These are phyloP conservation scores for Leptodirus hochenwartii DNA, from an alignment of 2,888 invertebrate species.

Conservation along the genomic window DNA sequence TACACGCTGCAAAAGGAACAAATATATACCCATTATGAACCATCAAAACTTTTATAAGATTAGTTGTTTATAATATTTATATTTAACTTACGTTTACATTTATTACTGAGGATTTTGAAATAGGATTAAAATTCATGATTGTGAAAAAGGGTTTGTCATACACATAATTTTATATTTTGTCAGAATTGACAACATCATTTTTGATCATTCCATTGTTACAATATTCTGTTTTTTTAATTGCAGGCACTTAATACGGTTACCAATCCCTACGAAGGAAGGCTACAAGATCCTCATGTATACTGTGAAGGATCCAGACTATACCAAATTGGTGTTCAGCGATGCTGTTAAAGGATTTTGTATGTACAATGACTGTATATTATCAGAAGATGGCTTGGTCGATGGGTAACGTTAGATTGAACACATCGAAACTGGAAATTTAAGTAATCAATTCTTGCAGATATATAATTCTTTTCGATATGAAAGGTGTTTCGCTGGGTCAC, in stretches of 20 bases:
- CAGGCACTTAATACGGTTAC: conserved; percentile 43
- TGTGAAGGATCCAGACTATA: conserved; percentile 39
- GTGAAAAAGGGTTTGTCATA: too few relatives aligned
- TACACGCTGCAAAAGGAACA: too few relatives aligned
- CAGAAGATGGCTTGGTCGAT: conserved; percentile 34
- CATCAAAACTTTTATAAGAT: too few relatives aligned
- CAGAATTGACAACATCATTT: too few relatives aligned
- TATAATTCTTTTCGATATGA: conserved; percentile 49
- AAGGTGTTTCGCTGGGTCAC: conserved; percentile 45
- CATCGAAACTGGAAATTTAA: background rate
- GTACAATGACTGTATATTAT: conserved; percentile 45
- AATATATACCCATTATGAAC: too few relatives aligned
- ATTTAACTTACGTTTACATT: too few relatives aligned
- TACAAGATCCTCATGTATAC: conserved; percentile 41
- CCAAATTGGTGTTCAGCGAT: conserved; percentile 43
- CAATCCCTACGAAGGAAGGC: conserved; percentile 40
- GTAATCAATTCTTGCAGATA: conserved; percentile 31
- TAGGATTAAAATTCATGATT: too few relatives aligned
- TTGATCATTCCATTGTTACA: background rate
- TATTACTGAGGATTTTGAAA: too few relatives aligned
- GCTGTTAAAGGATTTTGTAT: conserved; percentile 44
- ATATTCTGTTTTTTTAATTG: conserved; percentile 13
- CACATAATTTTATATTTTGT: too few relatives aligned
- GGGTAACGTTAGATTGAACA: conserved; percentile 19
- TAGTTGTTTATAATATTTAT: too few relatives aligned